Conservation (phyloP, 1,140 invertebrate species). For the Heliconius himera region DNA sequence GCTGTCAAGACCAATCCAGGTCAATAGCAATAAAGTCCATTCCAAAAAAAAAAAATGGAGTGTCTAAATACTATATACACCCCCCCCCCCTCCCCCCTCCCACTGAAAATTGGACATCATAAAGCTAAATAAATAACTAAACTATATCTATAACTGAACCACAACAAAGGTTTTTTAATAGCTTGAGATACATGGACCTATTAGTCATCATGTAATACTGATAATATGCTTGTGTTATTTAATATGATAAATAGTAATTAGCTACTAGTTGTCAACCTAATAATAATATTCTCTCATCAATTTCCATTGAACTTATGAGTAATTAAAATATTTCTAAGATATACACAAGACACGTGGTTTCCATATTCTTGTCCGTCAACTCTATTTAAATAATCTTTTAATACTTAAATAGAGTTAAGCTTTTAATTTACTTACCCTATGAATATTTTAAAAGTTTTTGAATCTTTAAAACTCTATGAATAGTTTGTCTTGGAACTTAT, state of each 20-base stretch:
- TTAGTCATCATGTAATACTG: slow-evolving; percentile 25
- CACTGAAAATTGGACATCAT: too few species aligned
- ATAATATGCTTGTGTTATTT: slow-evolving; percentile 3
- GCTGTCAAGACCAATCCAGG: too few species aligned
- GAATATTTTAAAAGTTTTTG: too few species aligned
- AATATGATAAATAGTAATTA: slow-evolving; percentile 1
- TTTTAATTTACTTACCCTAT: too few species aligned
- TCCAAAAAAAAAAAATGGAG: too few species aligned
- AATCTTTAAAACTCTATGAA: too few species aligned
- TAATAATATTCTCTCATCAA: not conserved
- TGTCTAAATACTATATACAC: too few species aligned
- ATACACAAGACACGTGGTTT: slow-evolving; percentile 33
- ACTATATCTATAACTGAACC: not conserved
- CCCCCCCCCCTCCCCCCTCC: too few species aligned
- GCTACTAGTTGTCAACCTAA: not conserved
- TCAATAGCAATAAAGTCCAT: too few species aligned
- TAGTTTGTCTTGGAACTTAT: too few species aligned
- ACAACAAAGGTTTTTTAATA: not conserved
- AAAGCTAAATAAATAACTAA: too few species aligned
- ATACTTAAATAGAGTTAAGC: not conserved
- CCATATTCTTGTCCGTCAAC: slow-evolving; percentile 18
- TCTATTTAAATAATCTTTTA: not conserved
- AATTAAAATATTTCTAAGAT: slow-evolving; percentile 18
- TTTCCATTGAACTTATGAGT: slow-evolving; percentile 36
- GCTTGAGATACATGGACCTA: not conserved